Evolutionary conservation across 2,888 invertebrate species (phyloP).

Genomic region (Lasius fuliginosus): DNA sequence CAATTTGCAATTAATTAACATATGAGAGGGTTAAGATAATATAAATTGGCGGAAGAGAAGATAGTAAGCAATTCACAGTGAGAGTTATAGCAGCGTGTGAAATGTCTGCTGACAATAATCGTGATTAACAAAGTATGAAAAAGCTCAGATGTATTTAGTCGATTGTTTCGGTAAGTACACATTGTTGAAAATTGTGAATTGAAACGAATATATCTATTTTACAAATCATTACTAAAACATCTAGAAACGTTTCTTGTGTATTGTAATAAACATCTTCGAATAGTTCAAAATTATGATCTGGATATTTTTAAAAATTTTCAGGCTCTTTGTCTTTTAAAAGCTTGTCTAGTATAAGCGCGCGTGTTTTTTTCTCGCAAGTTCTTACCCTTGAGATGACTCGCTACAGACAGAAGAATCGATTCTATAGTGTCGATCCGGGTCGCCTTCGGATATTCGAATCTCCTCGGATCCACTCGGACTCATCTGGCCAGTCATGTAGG

Average conservation of each 20-base stretch:
- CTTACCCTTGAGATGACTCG: conserved; percentile 91
- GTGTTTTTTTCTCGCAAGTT: conserved; percentile 56
- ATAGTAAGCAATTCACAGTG: conserved; percentile 69
- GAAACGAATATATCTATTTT: conserved; percentile 40
- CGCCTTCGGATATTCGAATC: conserved; percentile 95
- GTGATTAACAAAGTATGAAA: conserved; percentile 49
- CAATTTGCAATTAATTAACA: background rate
- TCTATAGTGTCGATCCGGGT: conserved; percentile 95
- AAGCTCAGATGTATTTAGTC: conserved; percentile 45
- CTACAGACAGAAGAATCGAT: conserved; percentile 92
- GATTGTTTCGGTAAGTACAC: conserved; percentile 37
- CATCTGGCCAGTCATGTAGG: conserved; percentile 93
- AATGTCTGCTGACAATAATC: conserved; percentile 55
- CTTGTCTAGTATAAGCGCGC: conserved; percentile 39
- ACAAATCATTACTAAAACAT: conserved; percentile 41
- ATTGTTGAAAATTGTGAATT: conserved; percentile 24
- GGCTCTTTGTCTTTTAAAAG: conserved; percentile 47
- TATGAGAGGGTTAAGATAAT: conserved; percentile 54
- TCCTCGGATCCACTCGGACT: conserved; percentile 97
- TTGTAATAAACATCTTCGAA: conserved; percentile 22
- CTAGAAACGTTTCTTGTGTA: conserved; percentile 38
- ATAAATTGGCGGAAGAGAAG: conserved; percentile 65
- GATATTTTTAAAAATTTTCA: conserved; percentile 17
- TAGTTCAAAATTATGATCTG: conserved; percentile 13
- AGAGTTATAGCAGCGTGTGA: conserved; percentile 66